Evolutionary conservation across 1,140 invertebrate genomes (phyloP).

Genomic region (Saxidomus purpurata): DNA sequence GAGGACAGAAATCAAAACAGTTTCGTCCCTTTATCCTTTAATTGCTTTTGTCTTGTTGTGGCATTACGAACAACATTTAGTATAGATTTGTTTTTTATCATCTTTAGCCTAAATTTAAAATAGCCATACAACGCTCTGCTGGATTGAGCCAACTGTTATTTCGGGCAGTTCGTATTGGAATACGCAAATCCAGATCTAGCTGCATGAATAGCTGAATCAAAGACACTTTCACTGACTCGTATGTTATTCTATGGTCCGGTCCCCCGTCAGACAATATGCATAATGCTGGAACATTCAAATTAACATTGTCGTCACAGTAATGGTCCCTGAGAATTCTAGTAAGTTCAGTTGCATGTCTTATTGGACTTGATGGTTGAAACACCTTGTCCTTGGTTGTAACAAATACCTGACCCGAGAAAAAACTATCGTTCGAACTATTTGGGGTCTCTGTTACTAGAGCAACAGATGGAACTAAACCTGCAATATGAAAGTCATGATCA

Average conservation of each 20-base stretch:
- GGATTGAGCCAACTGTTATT: conserved; percentile 30
- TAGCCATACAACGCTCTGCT: not conserved
- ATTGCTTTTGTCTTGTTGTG: not conserved
- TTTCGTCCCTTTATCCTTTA: no score
- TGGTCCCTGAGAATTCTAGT: no score
- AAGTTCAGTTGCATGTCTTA: conserved; percentile 67
- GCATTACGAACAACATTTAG: not conserved
- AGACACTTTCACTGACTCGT: conserved; percentile 24
- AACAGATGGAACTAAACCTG: conserved; percentile 53
- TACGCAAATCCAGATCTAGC: conserved; percentile 18
- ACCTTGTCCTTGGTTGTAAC: conserved; percentile 68
- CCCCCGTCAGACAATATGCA: conserved; percentile 42
- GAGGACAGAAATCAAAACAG: no score
- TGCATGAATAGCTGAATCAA: not conserved
- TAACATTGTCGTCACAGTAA: no score
- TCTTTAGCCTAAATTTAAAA: not conserved
- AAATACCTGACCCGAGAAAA: conserved; percentile 64
- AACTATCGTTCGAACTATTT: not conserved
- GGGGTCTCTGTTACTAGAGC: conserved; percentile 46
- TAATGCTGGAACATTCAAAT: not conserved
- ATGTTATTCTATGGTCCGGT: conserved; percentile 15
- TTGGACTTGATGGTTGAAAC: conserved; percentile 66
- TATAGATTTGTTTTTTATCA: not conserved
- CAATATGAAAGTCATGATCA: conserved; percentile 66
- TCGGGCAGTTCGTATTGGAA: not conserved